phyloP scores from a whole-genome alignment of 2,113 vertebrate species.

The Dromas ardeola region DNA sequence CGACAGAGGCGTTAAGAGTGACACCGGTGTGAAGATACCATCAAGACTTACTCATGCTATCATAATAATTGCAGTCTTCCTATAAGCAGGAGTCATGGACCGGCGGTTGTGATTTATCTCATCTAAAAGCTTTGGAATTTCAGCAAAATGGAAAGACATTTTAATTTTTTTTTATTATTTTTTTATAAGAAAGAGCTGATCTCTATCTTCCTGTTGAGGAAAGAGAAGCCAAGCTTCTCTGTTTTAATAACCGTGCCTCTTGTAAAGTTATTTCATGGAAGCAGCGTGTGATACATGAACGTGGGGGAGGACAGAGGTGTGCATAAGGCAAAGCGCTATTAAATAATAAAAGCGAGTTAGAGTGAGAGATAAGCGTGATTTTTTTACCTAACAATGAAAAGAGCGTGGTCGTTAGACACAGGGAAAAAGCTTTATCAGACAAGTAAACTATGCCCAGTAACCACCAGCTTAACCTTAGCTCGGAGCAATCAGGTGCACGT shows the following conservation, averaged over 20 bases:
- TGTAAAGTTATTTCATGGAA: background rate
- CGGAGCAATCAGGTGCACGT: background rate
- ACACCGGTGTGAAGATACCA: background rate
- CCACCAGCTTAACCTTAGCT: background rate
- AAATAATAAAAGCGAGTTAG: background rate
- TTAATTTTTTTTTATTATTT: background rate
- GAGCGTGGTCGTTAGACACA: background rate
- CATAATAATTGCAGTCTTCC: background rate
- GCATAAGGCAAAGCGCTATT: background rate
- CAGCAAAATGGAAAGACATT: background rate
- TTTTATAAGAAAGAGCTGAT: background rate
- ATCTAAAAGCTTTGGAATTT: background rate
- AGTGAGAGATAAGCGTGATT: background rate
- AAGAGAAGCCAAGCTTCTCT: background rate
- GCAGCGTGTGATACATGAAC: background rate
- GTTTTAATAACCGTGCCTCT: background rate
- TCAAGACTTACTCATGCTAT: background rate
- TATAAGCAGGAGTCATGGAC: background rate
- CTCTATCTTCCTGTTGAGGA: background rate
- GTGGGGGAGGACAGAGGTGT: background rate
- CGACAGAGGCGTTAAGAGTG: accelerated
- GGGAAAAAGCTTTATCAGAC: background rate
- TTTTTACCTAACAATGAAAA: background rate
- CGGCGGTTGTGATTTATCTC: background rate
- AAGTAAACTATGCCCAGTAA: background rate